Evolutionary conservation across 2,797 vertebrate species (phyloP).

Genomic region (Lepilemur septentrionalis): DNA sequence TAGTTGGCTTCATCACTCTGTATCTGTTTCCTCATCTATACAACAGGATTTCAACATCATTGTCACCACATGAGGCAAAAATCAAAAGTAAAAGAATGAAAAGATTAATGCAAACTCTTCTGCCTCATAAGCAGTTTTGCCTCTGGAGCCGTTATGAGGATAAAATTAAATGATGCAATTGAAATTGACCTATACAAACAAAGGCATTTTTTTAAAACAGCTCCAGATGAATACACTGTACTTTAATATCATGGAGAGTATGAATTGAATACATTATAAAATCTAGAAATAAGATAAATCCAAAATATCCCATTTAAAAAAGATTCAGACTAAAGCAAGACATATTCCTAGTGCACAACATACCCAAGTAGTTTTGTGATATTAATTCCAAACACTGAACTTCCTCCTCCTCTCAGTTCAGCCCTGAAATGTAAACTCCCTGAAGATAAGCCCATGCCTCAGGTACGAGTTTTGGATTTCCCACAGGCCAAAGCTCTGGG

Average conservation of each 20-base stretch:
- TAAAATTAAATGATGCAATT: constrained; percentile 27
- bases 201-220: background rate
- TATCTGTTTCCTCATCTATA: background rate
- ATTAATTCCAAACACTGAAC: background rate
- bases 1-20: background rate
- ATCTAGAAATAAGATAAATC: background rate
- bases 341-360: background rate
- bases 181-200: constrained; percentile 36
- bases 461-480: background rate
- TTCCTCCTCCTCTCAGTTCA: background rate
- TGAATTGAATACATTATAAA: background rate
- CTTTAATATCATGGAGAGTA: background rate
- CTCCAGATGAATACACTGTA: background rate
- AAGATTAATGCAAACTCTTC: background rate
- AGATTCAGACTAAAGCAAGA: background rate
- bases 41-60: background rate
- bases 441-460: background rate
- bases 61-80: background rate
- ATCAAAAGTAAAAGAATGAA: background rate
- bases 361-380: background rate
- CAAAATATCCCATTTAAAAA: constrained; percentile 16
- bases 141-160: background rate
- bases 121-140: constrained; percentile 13
- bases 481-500: background rate
- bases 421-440: background rate